These are phyloP conservation scores for Fissipunctia ypsillon DNA, from an alignment of 2,888 invertebrate species.

Conservation along the genomic window DNA sequence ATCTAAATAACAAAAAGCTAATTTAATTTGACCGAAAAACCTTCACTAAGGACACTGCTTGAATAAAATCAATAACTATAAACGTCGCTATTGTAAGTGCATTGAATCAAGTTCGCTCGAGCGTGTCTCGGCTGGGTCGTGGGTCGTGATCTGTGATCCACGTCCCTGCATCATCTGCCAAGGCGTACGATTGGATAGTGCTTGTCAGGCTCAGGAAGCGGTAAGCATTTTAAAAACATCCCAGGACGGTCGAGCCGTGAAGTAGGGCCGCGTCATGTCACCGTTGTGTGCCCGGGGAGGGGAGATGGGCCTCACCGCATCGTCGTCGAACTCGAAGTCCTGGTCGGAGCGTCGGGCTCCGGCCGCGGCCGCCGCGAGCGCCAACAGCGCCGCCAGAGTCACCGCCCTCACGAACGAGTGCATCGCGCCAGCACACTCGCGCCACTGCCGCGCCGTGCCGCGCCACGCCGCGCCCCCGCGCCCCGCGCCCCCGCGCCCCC, in stretches of 20 bases:
- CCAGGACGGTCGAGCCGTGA: constrained; percentile 2
- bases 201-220: not conserved
- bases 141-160: not conserved
- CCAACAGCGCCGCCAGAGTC: constrained; percentile 70
- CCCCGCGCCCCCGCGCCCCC: constrained; percentile 29
- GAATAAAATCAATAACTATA: constrained; percentile 51
- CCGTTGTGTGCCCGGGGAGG: not conserved
- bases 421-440: constrained; percentile 62
- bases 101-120: constrained; percentile 21
- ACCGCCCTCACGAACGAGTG: constrained; percentile 67
- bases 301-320: constrained; percentile 74
- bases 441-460: constrained; percentile 64
- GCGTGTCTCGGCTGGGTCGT: not conserved
- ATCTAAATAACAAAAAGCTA: constrained; percentile 4
- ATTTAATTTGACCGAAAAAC: constrained; percentile 12
- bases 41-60: constrained; percentile 11
- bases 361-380: constrained; percentile 71
- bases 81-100: constrained; percentile 39
- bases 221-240: constrained; percentile 18
- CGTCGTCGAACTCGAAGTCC: constrained; percentile 88
- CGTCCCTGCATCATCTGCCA: constrained; percentile 1
- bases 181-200: not conserved
- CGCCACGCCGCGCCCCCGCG: constrained; percentile 35
- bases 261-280: not conserved
- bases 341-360: constrained; percentile 77